A percentile compares a stretch with the other conserved stretches of the same genome.
These are phyloP conservation scores for Rhinolophus ferrumequinum DNA, from an alignment of 2,113 vertebrate genomes.

Conservation along the genomic window DNA sequence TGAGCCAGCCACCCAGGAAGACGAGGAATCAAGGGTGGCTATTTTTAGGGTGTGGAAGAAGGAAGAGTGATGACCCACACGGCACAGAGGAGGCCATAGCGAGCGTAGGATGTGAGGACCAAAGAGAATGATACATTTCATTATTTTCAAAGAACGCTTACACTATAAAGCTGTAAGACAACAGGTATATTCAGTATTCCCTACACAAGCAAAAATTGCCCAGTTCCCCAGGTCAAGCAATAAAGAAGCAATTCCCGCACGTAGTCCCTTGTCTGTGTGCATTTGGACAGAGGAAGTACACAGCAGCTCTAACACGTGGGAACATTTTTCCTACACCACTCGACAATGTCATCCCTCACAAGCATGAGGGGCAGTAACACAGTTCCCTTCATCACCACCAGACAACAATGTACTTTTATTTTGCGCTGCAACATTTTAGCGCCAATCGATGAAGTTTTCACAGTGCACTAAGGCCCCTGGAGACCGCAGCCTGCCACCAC, in stretches of 20 bases:
- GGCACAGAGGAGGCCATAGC: background rate
- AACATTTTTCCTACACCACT: background rate
- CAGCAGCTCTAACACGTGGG: background rate
- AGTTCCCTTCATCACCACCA: background rate
- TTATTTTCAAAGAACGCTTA: background rate
- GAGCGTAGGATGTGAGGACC: background rate
- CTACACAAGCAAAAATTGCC: background rate
- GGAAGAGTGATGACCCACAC: fast-evolving
- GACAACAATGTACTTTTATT: background rate
- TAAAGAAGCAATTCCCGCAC: background rate
- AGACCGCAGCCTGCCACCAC: background rate
- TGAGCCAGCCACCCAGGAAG: background rate
- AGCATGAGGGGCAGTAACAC: background rate
- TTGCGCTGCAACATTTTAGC: background rate
- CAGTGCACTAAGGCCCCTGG: background rate
- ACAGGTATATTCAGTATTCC: background rate
- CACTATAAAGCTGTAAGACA: background rate
- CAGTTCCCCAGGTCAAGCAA: background rate
- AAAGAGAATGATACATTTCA: background rate
- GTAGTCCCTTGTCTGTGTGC: background rate
- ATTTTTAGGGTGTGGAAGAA: background rate
- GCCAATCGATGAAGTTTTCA: background rate
- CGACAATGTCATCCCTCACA: background rate
- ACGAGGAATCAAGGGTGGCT: background rate
- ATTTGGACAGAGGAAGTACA: background rate